phyloP scores from a whole-genome alignment of 2,113 vertebrate species.

The Macrotus californicus region DNA sequence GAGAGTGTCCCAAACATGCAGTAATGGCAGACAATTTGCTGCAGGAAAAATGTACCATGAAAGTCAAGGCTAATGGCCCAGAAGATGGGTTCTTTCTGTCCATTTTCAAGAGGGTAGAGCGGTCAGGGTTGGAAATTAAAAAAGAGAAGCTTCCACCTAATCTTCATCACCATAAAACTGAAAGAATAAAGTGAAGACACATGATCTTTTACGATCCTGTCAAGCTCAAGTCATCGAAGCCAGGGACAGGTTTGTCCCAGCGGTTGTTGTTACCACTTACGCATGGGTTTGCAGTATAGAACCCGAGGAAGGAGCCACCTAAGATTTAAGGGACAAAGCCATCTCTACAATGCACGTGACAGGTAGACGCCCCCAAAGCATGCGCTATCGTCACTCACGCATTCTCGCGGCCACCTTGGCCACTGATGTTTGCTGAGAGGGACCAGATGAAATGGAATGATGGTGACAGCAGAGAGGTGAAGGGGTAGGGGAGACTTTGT shows the following conservation, averaged over 20 bases:
- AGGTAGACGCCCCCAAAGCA: neutral
- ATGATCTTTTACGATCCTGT: neutral
- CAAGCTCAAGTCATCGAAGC: neutral
- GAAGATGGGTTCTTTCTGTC: neutral
- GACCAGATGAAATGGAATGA: neutral
- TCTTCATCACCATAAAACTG: neutral
- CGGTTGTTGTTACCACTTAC: neutral
- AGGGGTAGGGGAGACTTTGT: neutral
- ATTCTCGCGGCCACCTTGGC: neutral
- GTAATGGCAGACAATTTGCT: constrained; percentile 43
- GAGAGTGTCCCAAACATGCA: constrained; percentile 47
- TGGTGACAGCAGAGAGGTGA: neutral
- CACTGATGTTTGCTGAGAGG: neutral
- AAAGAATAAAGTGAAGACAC: neutral
- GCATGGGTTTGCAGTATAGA: neutral
- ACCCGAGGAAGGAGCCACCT: neutral
- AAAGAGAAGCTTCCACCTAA: neutral
- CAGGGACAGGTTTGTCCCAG: neutral
- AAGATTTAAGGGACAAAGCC: neutral
- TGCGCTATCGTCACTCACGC: neutral
- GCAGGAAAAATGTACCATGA: constrained; percentile 4
- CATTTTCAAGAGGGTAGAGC: neutral
- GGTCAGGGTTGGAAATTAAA: neutral
- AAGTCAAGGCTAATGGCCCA: neutral
- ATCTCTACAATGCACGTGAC: neutral